Base-by-base conservation (phyloP, 1,140 invertebrate genomes). In the Tribolium castaneum region DNA sequence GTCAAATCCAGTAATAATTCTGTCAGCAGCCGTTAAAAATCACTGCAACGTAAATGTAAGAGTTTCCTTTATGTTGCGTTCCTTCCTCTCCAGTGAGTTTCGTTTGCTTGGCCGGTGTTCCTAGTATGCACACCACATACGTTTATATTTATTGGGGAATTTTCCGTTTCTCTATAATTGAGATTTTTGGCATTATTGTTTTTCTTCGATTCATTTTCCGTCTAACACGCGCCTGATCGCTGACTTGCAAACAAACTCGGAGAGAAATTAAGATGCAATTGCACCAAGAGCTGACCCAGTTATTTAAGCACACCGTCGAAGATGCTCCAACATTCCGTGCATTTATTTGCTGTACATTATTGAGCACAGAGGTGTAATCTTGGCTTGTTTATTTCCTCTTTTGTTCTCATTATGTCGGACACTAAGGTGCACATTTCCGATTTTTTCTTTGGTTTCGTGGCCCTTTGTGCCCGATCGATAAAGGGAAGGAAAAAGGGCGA, bases 181-280 rank as follows among this genome's bases (percentile, higher is more conserved):
- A 66, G 30, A 66, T 66, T 66, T 66, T 66, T 35, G 25, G 1
- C 59, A 13, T 35, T 35, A 35, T 12, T 66, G 59, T 66, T 66
- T 66, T 66, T 25, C 59, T 66, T 66, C 59, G 59, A 66, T 66
- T n/a, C n/a, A n/a, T n/a, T n/a, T n/a, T 66, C 35, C 34, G 45
- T 66, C 25, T 66, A 66, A 66, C 59, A 66, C 39, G 59, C 59
- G 59, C 22, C 56, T 62, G 56, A 62, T 62, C 56, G 56, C 59
- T 66, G 25, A 66, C 59, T 66, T 35, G 59, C 59, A 66, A 66
- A 66, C 59, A 66, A 66, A 35, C 59, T 52, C 12, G 51, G 22
- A 5, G n/a, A 66, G 12, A 35, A 66, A 66, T 66, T 66, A 35
- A 66, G 30, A 66, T 22, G 59, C 10, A 66, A 35, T 66, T 9